Percentiles rank a stretch among this genome's conserved stretches.
Conservation (phyloP, 2,888 invertebrate species). For the Hesperia comma region DNA sequence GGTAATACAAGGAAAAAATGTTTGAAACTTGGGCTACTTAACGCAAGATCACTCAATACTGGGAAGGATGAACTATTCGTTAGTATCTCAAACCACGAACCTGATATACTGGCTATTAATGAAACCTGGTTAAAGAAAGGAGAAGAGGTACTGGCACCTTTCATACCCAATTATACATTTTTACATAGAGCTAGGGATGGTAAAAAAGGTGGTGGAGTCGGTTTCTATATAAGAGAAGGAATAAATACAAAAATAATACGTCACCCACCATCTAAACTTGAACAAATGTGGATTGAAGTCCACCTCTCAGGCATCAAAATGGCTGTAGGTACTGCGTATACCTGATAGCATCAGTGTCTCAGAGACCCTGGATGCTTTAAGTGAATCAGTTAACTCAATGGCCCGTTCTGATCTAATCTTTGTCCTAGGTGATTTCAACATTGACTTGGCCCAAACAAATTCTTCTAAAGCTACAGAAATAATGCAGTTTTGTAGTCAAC, state of each 20-base stretch:
- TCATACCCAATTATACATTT: constrained; percentile 22
- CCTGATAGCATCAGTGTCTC: background rate
- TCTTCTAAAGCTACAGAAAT: too few relatives aligned
- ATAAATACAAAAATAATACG: background rate
- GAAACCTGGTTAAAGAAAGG: constrained; percentile 37
- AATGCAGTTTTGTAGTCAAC: too few relatives aligned
- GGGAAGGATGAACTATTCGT: constrained; percentile 22
- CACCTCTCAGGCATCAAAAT: constrained; percentile 12
- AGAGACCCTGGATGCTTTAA: background rate
- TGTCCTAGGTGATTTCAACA: too few relatives aligned
- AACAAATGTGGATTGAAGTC: background rate
- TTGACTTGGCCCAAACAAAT: too few relatives aligned
- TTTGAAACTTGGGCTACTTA: too few relatives aligned
- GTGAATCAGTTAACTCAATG: too few relatives aligned
- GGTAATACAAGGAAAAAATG: too few relatives aligned
- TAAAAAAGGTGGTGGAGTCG: constrained; percentile 33
- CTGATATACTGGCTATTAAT: constrained; percentile 37
- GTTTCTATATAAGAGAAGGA: constrained; percentile 33
- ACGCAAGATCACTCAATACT: too few relatives aligned
- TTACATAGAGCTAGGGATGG: constrained; percentile 21
- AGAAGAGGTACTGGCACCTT: constrained; percentile 22
- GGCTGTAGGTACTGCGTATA: background rate
- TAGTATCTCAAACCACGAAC: constrained; percentile 12
- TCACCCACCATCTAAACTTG: background rate
- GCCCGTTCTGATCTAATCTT: too few relatives aligned